Base-by-base conservation (phyloP, 2,113 vertebrate genomes). In the Alaudala cheleensis region DNA sequence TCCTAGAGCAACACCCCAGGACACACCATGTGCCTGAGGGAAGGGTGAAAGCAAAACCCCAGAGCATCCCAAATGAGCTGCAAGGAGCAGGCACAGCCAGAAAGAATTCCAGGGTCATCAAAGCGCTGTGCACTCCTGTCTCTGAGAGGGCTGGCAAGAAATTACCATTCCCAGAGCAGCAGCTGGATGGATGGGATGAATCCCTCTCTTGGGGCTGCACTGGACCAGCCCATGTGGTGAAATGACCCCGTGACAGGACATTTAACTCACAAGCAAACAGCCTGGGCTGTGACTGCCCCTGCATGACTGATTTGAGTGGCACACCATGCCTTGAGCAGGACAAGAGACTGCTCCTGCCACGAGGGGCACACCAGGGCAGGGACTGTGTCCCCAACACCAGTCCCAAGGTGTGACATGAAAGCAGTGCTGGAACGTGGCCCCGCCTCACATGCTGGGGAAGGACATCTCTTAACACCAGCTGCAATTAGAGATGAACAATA, bases 1-100 rank as follows among this genome's bases (percentile, higher is more conserved):
- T 45, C 16, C 49, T 15, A 22, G 29, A n/a, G 24, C n/a, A 50
- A 19, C 60, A 58, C 6, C n/a, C 34, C 81, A 77, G 62, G 33
- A 37, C 50, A 2, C 0, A 2, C 10, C 22, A 3, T 10, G 5
- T 1, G 3, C 13, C 50, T 39, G 28, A 53, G 17, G 16, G 31
- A 82, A 58, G 5, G 26, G n/a, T 9, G 65, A 40, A 45, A 60
- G 45, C n/a, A 88, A 73, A 77, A 50, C 4, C 6, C 28, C 37
- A 67, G n/a, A 64, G 34, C 9, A 4, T 61, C 28, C 37, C 33
- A 65, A 33, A 54, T 3, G 47, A 50, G 51, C 61, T 50, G 47
- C 72, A 81, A 69, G 49, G 60, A 70, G 25, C 17, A 67, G 61
- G 64, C 53, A 33, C 2, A 64, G 49, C 33, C n/a, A 23, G 21